A percentile compares a stretch with the other conserved stretches of the same genome.
phyloP scores from a whole-genome alignment of 2,888 invertebrate genomes.

The Meiosimyza platycephala region DNA sequence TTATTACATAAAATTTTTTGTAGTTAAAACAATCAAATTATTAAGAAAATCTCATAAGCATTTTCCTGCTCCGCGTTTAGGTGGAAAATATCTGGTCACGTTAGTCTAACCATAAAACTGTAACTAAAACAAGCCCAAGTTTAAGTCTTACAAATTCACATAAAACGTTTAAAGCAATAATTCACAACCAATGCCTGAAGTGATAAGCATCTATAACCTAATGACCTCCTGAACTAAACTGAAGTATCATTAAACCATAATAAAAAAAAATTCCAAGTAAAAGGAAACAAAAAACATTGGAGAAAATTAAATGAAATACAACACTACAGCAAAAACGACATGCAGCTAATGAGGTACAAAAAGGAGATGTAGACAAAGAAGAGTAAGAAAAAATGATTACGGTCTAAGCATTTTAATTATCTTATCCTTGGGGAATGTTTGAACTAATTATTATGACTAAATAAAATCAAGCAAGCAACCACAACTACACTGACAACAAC shows the following conservation, averaged over 20 bases:
- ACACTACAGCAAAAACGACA: neutral
- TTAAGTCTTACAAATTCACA: no score
- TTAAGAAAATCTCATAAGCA: no score
- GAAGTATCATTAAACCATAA: no score
- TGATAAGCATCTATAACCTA: conserved; percentile 10
- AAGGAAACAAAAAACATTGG: no score
- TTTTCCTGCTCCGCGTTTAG: no score
- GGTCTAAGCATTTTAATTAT: conserved; percentile 36
- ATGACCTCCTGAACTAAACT: neutral
- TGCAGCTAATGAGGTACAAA: conserved; percentile 30
- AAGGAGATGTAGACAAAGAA: no score
- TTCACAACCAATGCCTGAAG: neutral
- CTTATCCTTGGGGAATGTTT: conserved; percentile 26
- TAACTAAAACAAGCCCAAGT: no score
- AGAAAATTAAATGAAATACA: neutral
- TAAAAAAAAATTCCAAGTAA: no score
- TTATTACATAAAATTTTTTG: no score
- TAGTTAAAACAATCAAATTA: no score
- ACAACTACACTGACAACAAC: conserved; percentile 12
- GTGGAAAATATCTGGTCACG: no score
- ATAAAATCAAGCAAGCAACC: conserved; percentile 21
- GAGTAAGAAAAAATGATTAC: conserved; percentile 12
- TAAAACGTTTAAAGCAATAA: neutral
- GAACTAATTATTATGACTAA: conserved; percentile 22
- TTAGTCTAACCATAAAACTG: no score